phyloP scores from a whole-genome alignment of 2,113 vertebrate genomes.

The Etia nguti region DNA sequence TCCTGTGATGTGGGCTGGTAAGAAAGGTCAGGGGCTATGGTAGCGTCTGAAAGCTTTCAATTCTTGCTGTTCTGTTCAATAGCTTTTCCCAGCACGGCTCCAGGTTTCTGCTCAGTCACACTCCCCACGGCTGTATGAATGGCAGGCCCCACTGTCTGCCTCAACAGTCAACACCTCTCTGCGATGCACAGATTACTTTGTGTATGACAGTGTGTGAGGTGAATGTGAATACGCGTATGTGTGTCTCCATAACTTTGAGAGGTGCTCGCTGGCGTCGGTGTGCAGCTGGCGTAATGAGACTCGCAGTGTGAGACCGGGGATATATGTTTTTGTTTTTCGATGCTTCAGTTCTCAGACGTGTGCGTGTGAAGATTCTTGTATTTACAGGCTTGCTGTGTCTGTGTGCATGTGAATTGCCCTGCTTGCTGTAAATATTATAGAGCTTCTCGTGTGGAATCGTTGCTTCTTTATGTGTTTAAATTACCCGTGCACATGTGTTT shows the following conservation, averaged over 20 bases:
- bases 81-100: slow-evolving; percentile 22
- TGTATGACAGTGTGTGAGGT: slow-evolving; percentile 10
- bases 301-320: slow-evolving; percentile 6
- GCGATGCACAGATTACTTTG: slow-evolving; percentile 26
- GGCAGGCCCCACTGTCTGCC: slow-evolving; percentile 15
- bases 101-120: background rate
- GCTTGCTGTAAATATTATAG: background rate
- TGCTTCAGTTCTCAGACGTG: background rate
- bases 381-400: background rate
- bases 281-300: slow-evolving; percentile 29
- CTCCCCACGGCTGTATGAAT: slow-evolving; percentile 14
- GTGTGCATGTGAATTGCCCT: background rate
- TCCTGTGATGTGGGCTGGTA: background rate
- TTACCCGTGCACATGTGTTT: background rate
- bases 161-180: slow-evolving; percentile 16
- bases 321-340: slow-evolving; percentile 1
- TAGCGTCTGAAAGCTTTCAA: background rate
- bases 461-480: background rate
- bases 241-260: background rate
- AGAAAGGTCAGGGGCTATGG: slow-evolving; percentile 29
- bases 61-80: slow-evolving; percentile 36
- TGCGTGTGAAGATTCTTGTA: background rate
- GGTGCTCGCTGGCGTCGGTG: background rate
- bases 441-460: background rate
- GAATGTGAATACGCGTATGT: slow-evolving; percentile 9